These are phyloP conservation scores for Callyntrura guangdongensis DNA, from an alignment of 2,888 invertebrate genomes.

Conservation along the genomic window DNA sequence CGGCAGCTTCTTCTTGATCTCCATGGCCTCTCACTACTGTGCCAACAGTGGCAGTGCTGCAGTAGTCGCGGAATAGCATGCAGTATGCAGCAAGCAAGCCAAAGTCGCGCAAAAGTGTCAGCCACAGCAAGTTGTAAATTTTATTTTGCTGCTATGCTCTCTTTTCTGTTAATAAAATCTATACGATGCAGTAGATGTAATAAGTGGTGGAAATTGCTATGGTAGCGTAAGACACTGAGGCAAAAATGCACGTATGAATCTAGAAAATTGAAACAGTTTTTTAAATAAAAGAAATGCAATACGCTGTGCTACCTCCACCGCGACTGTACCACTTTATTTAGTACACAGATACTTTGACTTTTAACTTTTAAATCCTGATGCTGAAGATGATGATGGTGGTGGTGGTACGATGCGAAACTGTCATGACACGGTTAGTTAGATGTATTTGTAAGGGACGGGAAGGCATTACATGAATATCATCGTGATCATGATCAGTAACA, in stretches of 20 bases:
- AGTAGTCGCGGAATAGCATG: not conserved
- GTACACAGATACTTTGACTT: constrained; percentile 8
- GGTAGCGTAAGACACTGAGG: not conserved
- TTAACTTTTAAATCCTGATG: constrained; percentile 7
- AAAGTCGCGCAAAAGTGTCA: constrained; percentile 56
- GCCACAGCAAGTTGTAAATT: constrained; percentile 59
- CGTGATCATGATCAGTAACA: constrained; percentile 11
- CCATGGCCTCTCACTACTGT: constrained; percentile 30
- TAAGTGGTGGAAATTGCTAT: not conserved
- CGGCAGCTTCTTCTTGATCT: constrained; percentile 26
- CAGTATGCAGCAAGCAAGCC: constrained; percentile 17
- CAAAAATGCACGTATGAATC: not conserved
- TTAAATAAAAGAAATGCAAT: not conserved
- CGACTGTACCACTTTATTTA: not conserved
- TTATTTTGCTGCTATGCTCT: not conserved
- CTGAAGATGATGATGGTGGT: not conserved
- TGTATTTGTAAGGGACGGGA: not conserved
- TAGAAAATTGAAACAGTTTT: not conserved
- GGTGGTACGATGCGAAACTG: constrained; percentile 7
- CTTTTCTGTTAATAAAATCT: not conserved
- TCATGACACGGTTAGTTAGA: constrained; percentile 31
- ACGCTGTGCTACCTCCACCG: not conserved
- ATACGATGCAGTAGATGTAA: not conserved
- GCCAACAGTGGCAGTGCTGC: not conserved
- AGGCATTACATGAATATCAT: constrained; percentile 7